Percentiles rank a stretch among this genome's conserved stretches.
These are phyloP conservation scores for Bubo bubo DNA, from an alignment of 2,113 vertebrate genomes.

Conservation along the genomic window DNA sequence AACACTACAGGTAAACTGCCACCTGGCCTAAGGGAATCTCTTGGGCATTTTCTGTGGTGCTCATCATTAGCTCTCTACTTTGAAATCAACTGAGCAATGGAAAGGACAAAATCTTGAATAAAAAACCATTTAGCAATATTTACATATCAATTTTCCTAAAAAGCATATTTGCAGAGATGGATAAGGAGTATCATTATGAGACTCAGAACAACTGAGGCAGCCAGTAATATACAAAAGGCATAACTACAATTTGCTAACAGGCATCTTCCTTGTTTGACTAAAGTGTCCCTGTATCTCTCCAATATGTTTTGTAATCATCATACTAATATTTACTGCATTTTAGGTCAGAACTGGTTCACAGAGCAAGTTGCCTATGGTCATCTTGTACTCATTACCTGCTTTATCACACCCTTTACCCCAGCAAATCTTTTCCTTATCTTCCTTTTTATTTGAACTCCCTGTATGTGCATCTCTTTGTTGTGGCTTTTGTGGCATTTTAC, in stretches of 20 bases:
- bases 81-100: neutral
- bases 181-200: neutral
- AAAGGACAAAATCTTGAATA: neutral
- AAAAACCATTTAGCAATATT: neutral
- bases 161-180: neutral
- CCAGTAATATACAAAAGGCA: neutral
- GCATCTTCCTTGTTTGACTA: neutral
- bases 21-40: neutral
- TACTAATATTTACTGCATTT: neutral
- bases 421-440: neutral
- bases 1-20: neutral
- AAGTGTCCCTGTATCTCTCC: neutral
- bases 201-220: neutral
- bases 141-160: neutral
- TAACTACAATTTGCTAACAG: neutral
- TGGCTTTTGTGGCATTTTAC: neutral
- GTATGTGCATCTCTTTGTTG: neutral
- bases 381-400: neutral
- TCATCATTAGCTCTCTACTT: neutral
- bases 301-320: neutral
- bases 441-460: neutral
- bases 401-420: neutral
- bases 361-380: neutral
- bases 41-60: neutral
- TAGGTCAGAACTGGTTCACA: neutral